Evolutionary conservation across 1,140 invertebrate genomes (phyloP), one percentile per base, ranked within the genome.

Genomic region (Drosophila fuyamai): DNA sequence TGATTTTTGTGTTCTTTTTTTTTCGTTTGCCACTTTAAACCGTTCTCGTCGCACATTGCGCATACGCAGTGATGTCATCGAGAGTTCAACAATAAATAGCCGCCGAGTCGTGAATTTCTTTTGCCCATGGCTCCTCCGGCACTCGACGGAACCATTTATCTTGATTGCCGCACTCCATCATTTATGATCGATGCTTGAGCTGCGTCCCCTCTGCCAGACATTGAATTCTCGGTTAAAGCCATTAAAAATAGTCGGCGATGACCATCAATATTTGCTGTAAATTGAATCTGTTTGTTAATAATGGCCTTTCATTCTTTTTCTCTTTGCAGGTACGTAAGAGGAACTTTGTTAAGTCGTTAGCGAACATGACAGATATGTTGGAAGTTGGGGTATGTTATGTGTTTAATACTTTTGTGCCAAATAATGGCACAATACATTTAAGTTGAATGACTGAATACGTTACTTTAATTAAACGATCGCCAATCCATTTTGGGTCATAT

Each of bases 111-210:
- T 63, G 77, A 76, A 81, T 81, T 86, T 62, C 35, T 32, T 61
- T 58, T 60, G 47, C 47, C 57, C 59, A 16, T 53, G 65, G 60
- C 65, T 53, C 4, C 48, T 16, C 36, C 61, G 47, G 61, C 65
- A 46, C 65, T 68, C 65, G 65, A 66, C 32, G 59, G 29, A 59
- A 73, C 51, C 79, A 83, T 88, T 89, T 89, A 82, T 88, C 84
- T 88, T 82, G 62, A 61, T 83, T 73, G 60, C 54, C 29, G 29
- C 76, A 83, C 60, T 85, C 65, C 65, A 85, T 86, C 78, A 85
- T 81, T 89, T 80, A 89, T 89, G 83, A 88, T 88, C 80, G 76
- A 88, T 88, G 79, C 36, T 58, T 46, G 16, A 70, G 36, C 63
- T 51, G 48, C 46, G 63, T 46, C 62, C 65, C 27, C 16, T 38